Percentiles rank a stretch among this genome's conserved stretches.
Conservation (phyloP, 2,113 vertebrate species). For the Siniperca chuatsi region DNA sequence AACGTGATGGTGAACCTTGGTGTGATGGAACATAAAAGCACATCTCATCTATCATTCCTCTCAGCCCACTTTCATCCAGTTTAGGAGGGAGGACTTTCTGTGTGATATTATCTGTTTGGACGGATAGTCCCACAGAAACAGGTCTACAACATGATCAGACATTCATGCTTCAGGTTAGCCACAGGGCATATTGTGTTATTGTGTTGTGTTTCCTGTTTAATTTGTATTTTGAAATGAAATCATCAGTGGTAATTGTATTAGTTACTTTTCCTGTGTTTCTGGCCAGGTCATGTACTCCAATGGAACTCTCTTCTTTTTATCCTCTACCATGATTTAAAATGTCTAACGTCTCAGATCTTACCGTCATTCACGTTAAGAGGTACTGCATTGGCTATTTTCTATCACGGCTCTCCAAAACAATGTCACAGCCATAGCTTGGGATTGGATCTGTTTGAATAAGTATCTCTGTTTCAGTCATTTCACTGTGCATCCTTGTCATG, state of each 20-base stretch:
- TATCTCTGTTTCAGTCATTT: conserved; percentile 49
- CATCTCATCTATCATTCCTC: conserved; percentile 12
- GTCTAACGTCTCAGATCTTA: neutral
- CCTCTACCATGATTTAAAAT: neutral
- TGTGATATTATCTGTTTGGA: conserved; percentile 24
- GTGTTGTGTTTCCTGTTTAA: conserved; percentile 27
- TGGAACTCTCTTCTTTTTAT: neutral
- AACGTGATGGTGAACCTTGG: conserved; percentile 5
- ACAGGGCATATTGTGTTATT: conserved; percentile 6
- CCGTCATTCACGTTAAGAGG: neutral
- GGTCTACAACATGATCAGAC: conserved; percentile 20
- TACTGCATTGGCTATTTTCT: conserved; percentile 5
- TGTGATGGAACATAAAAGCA: conserved; percentile 25
- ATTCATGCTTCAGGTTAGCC: conserved; percentile 48
- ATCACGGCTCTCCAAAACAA: conserved; percentile 32
- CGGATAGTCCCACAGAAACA: conserved; percentile 17
- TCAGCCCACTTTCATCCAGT: conserved; percentile 14
- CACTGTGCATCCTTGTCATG: conserved; percentile 38
- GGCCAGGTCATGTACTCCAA: neutral
- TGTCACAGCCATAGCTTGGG: conserved; percentile 10
- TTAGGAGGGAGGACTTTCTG: neutral
- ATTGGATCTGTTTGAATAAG: conserved; percentile 36
- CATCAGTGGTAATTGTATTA: neutral
- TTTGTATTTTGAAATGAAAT: conserved; percentile 3
- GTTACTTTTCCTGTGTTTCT: neutral